Percentiles rank a stretch among this genome's conserved stretches.
phyloP scores from a whole-genome alignment of 2,888 invertebrate species.

The Agrenia bidenticulata region DNA sequence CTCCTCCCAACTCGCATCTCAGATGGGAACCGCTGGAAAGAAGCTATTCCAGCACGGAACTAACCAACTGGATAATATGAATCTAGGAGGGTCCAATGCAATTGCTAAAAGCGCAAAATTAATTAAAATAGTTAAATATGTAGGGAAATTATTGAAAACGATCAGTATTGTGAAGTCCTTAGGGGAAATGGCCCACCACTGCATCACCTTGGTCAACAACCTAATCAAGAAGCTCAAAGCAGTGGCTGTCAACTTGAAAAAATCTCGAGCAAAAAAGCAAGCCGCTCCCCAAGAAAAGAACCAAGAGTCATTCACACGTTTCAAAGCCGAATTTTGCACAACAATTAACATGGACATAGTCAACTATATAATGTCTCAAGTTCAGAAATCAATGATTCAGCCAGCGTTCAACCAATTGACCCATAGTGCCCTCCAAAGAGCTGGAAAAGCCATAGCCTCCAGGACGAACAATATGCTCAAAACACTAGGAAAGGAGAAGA shows the following conservation, averaged over 20 bases:
- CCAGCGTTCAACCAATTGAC: too few relatives aligned
- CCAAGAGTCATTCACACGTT: not conserved
- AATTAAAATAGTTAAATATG: not conserved
- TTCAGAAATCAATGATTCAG: too few relatives aligned
- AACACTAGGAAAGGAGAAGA: not conserved
- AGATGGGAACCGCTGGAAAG: not conserved
- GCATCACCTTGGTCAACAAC: not conserved
- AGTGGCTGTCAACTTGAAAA: not conserved
- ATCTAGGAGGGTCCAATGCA: not conserved
- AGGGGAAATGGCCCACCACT: not conserved
- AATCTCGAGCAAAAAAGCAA: not conserved
- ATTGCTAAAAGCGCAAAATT: not conserved
- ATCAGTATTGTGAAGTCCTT: not conserved
- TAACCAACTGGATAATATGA: not conserved
- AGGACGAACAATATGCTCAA: too few relatives aligned
- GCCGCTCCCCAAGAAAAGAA: not conserved
- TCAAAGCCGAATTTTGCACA: not conserved
- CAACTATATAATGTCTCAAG: too few relatives aligned
- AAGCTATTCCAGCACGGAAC: not conserved
- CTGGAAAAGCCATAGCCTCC: too few relatives aligned
- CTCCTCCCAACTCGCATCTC: not conserved
- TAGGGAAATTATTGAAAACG: not conserved
- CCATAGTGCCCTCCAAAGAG: too few relatives aligned
- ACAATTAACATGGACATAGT: not conserved
- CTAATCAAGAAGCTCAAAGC: not conserved